Evolutionary conservation across 2,797 vertebrate genomes (phyloP).

Genomic region (Sylvilagus floridanus): DNA sequence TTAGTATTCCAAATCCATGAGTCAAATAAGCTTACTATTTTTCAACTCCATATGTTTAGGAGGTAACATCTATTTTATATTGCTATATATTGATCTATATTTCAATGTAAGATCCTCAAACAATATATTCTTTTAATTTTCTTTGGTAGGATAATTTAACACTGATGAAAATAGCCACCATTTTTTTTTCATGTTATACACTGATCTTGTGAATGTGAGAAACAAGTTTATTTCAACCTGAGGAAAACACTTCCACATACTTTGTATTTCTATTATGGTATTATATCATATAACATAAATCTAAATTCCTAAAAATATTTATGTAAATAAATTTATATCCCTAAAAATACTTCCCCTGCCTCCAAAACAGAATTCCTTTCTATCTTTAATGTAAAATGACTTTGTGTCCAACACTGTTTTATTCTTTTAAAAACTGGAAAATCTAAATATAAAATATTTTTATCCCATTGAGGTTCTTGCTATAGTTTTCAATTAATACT

Average conservation of each 20-base stretch:
- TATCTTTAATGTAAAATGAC: not conserved
- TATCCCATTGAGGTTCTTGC: constrained; percentile 7
- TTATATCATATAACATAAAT: not conserved
- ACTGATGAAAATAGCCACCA: not conserved
- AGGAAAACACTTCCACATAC: not conserved
- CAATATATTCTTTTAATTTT: not conserved
- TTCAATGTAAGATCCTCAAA: constrained; percentile 7
- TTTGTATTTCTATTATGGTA: not conserved
- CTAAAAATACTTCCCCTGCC: not conserved
- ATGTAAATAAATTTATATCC: not conserved
- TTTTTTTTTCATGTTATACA: not conserved
- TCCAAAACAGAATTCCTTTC: not conserved
- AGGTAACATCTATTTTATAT: not conserved
- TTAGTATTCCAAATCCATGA: not conserved
- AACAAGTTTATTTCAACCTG: not conserved
- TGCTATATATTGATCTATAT: not conserved
- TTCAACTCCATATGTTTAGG: not conserved
- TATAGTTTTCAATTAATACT: constrained; percentile 31
- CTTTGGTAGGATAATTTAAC: not conserved
- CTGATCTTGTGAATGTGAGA: constrained; percentile 7
- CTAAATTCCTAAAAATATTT: not conserved
- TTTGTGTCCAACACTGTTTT: not conserved
- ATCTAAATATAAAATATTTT: not conserved
- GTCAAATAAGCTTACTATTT: not conserved
- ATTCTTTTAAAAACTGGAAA: not conserved